Evolutionary conservation across 1,140 invertebrate species (phyloP).

Genomic region (Ceratina australensis): DNA sequence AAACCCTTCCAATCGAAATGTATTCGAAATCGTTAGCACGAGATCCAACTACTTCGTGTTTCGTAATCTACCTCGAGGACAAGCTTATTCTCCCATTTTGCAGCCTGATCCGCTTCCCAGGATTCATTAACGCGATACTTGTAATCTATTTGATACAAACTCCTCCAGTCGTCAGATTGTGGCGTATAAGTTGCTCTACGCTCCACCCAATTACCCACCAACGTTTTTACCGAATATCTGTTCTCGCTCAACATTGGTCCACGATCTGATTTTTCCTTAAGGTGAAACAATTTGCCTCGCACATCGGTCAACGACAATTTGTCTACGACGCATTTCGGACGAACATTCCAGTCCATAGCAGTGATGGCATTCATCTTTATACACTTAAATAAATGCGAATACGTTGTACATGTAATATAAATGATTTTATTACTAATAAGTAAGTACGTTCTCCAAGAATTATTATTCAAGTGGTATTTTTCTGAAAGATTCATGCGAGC

Average conservation of each 20-base stretch:
- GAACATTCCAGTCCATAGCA: slow-evolving; percentile 12
- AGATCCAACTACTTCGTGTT: neutral
- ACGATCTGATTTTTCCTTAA: slow-evolving; percentile 28
- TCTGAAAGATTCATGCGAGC: slow-evolving; percentile 30
- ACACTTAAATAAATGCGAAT: slow-evolving; percentile 19
- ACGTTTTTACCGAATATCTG: slow-evolving; percentile 52
- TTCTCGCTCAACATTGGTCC: slow-evolving; percentile 24
- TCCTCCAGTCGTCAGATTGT: slow-evolving; percentile 46
- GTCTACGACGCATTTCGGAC: neutral
- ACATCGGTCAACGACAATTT: slow-evolving; percentile 40
- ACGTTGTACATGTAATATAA: slow-evolving; percentile 18
- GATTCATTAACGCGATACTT: slow-evolving; percentile 24
- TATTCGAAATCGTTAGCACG: neutral
- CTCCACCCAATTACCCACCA: slow-evolving; percentile 63
- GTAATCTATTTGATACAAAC: slow-evolving; percentile 51
- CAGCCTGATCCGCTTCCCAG: slow-evolving; percentile 24
- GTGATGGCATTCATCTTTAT: slow-evolving; percentile 18
- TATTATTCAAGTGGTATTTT: slow-evolving; percentile 15
- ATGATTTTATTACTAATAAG: slow-evolving; percentile 40
- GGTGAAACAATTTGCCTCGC: slow-evolving; percentile 32
- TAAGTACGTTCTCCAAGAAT: slow-evolving; percentile 30
- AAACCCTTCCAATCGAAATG: slow-evolving; percentile 40
- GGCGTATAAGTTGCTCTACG: slow-evolving; percentile 21
- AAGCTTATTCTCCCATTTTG: slow-evolving; percentile 51
- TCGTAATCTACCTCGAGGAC: slow-evolving; percentile 25